Base-by-base conservation (phyloP, 2,113 vertebrate genomes). In the Pseudolaguvia tuberculata region DNA sequence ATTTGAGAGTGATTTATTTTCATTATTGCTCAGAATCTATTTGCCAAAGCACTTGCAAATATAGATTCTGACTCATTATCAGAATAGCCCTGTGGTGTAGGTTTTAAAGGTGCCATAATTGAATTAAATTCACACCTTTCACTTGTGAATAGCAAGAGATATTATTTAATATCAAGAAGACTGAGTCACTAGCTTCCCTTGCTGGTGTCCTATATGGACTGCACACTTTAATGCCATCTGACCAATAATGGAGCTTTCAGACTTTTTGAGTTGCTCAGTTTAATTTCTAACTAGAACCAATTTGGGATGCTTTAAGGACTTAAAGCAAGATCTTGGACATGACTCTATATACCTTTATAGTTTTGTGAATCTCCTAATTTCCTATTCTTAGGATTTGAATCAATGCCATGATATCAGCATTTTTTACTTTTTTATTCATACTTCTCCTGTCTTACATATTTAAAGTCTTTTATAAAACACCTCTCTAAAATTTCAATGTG, bases 11-110 rank as follows among this genome's bases (percentile, higher is more conserved):
- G 57, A 18, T 61, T 29, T 61, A 18, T 61, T 18, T 63, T 42
- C 8, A 61, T 72, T 67, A 25, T 48, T 35, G 21, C 14, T 15
- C 45, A 25, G 45, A 52, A 45, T 11, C 31, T 17, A 65, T 55
- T 45, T 72, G 11, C 42, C 56, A n/a, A 50, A 17, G 45, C n/a
- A 11, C 10, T 21, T 20, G 73, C 35, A 6, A 76, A 76, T 39
- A 69, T 58, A 69, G 65, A 50, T 39, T 13, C 65, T 59, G 73
- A 76, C 59, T 76, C 74, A 76, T 69, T 69, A 59, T 27, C 59
- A 69, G 65, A 76, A 59, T 58, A 51, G 45, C 42, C 74, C 65
- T 25, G 53, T 12, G 27, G 63, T 51, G 63, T 35, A n/a, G 45
- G 57, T 20, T 25, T 2, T 72, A 50, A 69, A 68, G 53, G 45